These are phyloP conservation scores for Carettochelys insculpta DNA, from an alignment of 2,113 vertebrate genomes.

Conservation along the genomic window DNA sequence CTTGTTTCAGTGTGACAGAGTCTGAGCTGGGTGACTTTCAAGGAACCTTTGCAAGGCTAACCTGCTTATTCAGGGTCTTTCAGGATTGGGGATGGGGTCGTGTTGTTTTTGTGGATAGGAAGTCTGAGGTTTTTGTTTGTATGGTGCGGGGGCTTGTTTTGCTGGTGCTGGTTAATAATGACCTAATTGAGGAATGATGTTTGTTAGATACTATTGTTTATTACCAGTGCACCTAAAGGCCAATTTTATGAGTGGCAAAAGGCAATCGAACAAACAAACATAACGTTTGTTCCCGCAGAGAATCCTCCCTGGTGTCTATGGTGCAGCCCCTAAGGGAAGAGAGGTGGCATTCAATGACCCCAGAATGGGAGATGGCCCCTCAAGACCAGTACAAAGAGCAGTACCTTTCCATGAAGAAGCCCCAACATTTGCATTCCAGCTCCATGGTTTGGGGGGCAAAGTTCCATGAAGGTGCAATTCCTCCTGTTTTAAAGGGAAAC, in stretches of 20 bases:
- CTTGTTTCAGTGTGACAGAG: not conserved
- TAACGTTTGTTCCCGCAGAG: not conserved
- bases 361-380: not conserved
- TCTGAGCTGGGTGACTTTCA: not conserved
- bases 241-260: not conserved
- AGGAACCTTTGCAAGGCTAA: not conserved
- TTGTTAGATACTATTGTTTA: not conserved
- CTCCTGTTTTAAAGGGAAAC: not conserved
- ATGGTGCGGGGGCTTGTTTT: not conserved
- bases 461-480: not conserved
- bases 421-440: not conserved
- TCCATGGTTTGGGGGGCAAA: not conserved
- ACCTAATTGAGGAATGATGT: not conserved
- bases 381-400: not conserved
- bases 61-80: not conserved
- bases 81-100: not conserved
- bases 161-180: not conserved
- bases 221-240: not conserved
- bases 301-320: not conserved
- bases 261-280: not conserved
- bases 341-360: not conserved
- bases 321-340: too few relatives aligned
- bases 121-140: not conserved
- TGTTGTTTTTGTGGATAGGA: not conserved
- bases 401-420: not conserved